Conservation (phyloP, 1,140 invertebrate genomes). For the Papilio machaon region DNA sequence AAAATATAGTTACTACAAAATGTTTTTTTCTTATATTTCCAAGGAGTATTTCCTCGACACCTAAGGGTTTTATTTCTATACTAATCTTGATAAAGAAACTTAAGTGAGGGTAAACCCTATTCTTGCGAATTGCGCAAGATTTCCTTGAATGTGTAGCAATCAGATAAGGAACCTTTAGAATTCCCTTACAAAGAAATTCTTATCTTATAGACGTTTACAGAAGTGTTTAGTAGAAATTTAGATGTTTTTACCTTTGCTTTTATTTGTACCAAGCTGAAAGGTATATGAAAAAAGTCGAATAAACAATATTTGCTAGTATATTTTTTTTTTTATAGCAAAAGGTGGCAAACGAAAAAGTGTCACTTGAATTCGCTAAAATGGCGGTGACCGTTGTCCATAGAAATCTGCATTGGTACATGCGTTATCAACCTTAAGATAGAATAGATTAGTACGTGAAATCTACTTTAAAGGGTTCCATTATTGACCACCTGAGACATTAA, state of each 20-base stretch:
- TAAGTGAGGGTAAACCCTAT: neutral
- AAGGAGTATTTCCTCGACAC: neutral
- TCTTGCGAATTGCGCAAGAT: slow-evolving; percentile 17
- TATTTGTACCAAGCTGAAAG: neutral
- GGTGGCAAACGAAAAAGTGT: too few relatives aligned
- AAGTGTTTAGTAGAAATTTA: neutral
- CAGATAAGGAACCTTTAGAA: slow-evolving; percentile 18
- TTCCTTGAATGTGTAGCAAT: slow-evolving; percentile 11
- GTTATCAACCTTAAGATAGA: too few relatives aligned
- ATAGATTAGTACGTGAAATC: too few relatives aligned
- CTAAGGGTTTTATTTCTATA: slow-evolving; percentile 7
- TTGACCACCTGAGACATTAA: too few relatives aligned
- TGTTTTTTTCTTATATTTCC: neutral
- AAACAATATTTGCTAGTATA: too few relatives aligned
- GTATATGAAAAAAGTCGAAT: neutral
- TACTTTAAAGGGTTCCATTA: too few relatives aligned
- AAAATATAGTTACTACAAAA: neutral
- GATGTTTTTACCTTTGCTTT: neutral
- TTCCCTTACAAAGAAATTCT: slow-evolving; percentile 15
- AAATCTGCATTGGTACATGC: too few relatives aligned
- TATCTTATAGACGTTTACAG: slow-evolving; percentile 8
- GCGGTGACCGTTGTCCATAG: too few relatives aligned
- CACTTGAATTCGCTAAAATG: too few relatives aligned
- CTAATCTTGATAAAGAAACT: slow-evolving; percentile 21
- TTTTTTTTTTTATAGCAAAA: neutral